Evolutionary conservation across 2,113 vertebrate species (phyloP).

Genomic region (Hyperopisus bebe): DNA sequence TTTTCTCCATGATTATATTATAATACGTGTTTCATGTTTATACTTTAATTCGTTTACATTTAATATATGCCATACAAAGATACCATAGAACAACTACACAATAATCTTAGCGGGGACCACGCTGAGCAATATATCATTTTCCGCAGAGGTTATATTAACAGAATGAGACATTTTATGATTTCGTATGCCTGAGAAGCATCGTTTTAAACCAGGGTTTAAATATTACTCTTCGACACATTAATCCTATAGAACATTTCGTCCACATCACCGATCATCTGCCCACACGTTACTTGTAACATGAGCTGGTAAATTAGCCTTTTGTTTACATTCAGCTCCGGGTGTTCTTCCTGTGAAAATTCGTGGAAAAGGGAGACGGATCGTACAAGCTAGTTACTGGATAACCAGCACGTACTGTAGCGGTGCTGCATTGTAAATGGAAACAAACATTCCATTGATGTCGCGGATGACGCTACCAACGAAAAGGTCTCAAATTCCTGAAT

Average conservation of each 20-base stretch:
- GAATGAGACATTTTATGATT: neutral
- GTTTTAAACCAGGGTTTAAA: neutral
- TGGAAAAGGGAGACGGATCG: neutral
- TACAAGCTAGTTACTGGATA: neutral
- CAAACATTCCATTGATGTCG: neutral
- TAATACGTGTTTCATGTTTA: neutral
- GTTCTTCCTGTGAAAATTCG: neutral
- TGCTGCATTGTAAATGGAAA: neutral
- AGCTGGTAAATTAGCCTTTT: neutral
- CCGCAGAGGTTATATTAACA: neutral
- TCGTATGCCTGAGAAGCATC: neutral
- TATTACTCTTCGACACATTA: neutral
- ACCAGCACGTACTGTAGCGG: neutral
- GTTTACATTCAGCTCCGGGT: neutral
- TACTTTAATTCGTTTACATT: neutral
- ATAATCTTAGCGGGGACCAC: neutral
- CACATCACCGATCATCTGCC: neutral
- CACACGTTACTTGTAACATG: neutral
- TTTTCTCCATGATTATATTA: neutral
- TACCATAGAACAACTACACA: neutral
- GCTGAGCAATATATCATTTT: neutral
- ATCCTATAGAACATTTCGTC: neutral
- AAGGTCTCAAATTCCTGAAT: neutral
- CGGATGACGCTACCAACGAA: neutral
- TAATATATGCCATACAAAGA: neutral